Evolutionary conservation across 1,140 invertebrate species (phyloP).

Genomic region (Bathynomus jamesi): DNA sequence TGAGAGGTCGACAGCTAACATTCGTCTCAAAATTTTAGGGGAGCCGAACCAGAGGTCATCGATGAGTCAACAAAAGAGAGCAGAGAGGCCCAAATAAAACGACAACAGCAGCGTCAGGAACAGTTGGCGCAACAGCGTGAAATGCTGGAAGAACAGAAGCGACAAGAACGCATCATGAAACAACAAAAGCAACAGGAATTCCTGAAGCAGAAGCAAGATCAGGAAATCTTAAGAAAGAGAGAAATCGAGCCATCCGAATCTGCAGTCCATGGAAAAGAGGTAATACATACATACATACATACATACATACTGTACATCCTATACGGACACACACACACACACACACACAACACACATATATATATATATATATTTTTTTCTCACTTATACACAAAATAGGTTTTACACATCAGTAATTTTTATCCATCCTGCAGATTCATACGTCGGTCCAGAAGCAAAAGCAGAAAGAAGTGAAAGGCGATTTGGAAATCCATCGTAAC

Average conservation of each 20-base stretch:
- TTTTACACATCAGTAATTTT: no score
- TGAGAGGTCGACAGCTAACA: no score
- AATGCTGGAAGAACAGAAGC: slow-evolving; percentile 21
- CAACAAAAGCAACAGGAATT: slow-evolving; percentile 23
- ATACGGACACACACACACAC: no score
- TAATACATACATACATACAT: no score
- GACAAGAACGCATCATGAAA: slow-evolving; percentile 24
- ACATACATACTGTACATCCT: no score
- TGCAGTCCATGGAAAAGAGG: slow-evolving; percentile 75
- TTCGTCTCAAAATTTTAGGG: no score
- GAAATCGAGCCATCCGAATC: slow-evolving; percentile 56
- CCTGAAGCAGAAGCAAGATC: slow-evolving; percentile 21
- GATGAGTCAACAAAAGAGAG: slow-evolving; percentile 8
- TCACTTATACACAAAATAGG: no score
- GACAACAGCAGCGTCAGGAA: slow-evolving; percentile 14
- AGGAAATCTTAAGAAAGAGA: background rate
- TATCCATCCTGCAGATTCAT: slow-evolving; percentile 46
- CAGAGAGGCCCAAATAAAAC: slow-evolving; percentile 14
- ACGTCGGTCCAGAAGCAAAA: slow-evolving; percentile 79
- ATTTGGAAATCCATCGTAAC: slow-evolving; percentile 79
- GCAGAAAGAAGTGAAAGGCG: slow-evolving; percentile 74
- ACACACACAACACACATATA: no score
- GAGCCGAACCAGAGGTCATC: background rate
- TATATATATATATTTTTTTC: no score
- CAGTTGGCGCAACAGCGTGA: slow-evolving; percentile 17